Percentiles rank a stretch among this genome's conserved stretches.
These are phyloP conservation scores for Drosophila pegasa DNA, from an alignment of 2,888 invertebrate species.

Conservation along the genomic window DNA sequence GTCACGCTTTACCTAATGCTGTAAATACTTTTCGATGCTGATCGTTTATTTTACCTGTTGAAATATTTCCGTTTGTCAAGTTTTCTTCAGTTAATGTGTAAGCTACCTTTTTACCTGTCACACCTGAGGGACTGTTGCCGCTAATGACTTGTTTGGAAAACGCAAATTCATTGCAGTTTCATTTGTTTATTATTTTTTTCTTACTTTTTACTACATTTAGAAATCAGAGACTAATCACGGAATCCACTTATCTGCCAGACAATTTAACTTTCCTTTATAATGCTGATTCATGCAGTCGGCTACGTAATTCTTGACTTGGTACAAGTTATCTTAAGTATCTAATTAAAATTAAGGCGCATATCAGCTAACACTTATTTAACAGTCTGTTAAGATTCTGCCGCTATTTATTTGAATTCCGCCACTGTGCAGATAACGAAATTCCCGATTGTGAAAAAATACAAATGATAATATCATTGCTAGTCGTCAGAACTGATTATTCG, in stretches of 20 bases:
- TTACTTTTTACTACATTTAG: neutral
- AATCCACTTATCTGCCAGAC: neutral
- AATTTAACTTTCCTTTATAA: neutral
- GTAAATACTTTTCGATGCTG: slow-evolving; percentile 32
- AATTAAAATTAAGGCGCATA: neutral
- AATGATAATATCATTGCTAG: neutral
- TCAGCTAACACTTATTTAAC: slow-evolving; percentile 2
- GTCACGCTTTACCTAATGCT: neutral
- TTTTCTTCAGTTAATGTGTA: slow-evolving; percentile 27
- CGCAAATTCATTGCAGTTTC: slow-evolving; percentile 29
- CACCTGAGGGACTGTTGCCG: slow-evolving; percentile 1
- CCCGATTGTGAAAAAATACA: neutral
- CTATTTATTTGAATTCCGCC: neutral
- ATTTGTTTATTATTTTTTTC: slow-evolving; percentile 10
- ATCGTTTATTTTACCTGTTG: slow-evolving; percentile 24
- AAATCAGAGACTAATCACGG: slow-evolving; percentile 7
- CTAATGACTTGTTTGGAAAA: slow-evolving; percentile 35
- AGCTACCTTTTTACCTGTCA: slow-evolving; percentile 38
- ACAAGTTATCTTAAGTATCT: neutral
- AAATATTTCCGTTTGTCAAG: slow-evolving; percentile 27
- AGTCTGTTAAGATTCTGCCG: neutral
- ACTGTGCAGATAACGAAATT: slow-evolving; percentile 14
- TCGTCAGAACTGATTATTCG: neutral
- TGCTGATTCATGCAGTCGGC: slow-evolving; percentile 2
- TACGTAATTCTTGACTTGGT: neutral